Evolutionary conservation across 2,113 vertebrate genomes (phyloP).

Genomic region (Climacteris rufus): DNA sequence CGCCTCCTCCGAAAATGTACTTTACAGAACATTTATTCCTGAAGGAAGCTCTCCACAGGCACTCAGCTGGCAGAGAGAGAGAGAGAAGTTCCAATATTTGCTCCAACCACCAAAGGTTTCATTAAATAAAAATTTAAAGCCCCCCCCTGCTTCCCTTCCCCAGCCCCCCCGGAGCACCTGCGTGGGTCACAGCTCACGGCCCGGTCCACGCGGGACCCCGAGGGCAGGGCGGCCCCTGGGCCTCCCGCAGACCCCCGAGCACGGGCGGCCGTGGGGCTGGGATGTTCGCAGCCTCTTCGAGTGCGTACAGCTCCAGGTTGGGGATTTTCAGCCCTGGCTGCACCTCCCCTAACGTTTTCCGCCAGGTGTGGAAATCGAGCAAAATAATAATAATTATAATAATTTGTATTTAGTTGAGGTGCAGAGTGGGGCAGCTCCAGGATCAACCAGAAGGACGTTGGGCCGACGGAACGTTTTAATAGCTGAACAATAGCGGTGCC

Average conservation of each 20-base stretch:
- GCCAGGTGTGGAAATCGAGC: background rate
- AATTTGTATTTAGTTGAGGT: background rate
- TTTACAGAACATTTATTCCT: conserved; percentile 62
- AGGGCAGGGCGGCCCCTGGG: background rate
- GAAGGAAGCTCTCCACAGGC: conserved; percentile 57
- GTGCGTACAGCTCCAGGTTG: background rate
- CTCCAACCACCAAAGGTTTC: conserved; percentile 38
- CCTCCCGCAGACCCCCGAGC: background rate
- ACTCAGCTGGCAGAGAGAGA: conserved; percentile 65
- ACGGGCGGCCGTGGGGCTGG: background rate
- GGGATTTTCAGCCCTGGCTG: background rate
- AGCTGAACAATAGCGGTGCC: conserved; percentile 48
- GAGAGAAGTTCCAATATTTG: conserved; percentile 62
- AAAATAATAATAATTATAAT: background rate
- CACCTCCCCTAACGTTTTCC: background rate
- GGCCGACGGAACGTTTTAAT: background rate
- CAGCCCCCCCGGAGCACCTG: background rate
- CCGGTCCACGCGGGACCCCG: background rate
- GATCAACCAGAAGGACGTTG: background rate
- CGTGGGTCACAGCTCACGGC: background rate
- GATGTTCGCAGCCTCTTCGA: background rate
- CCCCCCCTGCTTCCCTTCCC: background rate
- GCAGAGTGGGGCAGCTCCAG: background rate
- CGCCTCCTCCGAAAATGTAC: conserved; percentile 60
- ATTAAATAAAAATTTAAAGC: background rate